A percentile compares a stretch with the other conserved stretches of the same genome.
phyloP scores from a whole-genome alignment of 2,888 invertebrate species.

The Melitaea athalia region DNA sequence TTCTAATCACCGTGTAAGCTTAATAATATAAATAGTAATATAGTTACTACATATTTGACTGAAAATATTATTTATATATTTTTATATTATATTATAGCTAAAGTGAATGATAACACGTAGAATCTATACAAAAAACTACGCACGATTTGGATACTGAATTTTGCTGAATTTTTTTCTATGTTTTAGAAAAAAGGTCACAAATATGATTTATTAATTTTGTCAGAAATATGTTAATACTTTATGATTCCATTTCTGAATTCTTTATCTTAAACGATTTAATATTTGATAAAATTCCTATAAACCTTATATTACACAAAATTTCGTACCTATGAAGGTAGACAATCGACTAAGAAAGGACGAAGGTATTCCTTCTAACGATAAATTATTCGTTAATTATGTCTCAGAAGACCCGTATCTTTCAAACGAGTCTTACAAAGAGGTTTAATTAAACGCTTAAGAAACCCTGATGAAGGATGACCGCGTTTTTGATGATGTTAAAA shows the following conservation, averaged over 20 bases:
- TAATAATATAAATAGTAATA: no score
- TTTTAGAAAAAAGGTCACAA: no score
- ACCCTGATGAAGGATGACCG: constrained; percentile 22
- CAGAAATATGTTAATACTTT: no score
- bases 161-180: no score
- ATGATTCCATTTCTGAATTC: neutral
- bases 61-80: no score
- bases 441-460: constrained; percentile 38
- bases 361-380: constrained; percentile 32
- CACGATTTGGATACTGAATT: no score
- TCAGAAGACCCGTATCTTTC: constrained; percentile 34
- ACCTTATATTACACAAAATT: constrained; percentile 19
- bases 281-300: constrained; percentile 15
- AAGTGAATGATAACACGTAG: no score
- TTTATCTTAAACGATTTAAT: constrained; percentile 2
- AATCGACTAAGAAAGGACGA: constrained; percentile 31
- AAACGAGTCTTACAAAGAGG: constrained; percentile 29
- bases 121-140: no score
- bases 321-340: constrained; percentile 22
- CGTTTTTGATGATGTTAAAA: constrained; percentile 9
- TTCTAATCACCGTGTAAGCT: no score
- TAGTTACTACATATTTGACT: no score
- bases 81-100: no score
- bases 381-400: constrained; percentile 41
- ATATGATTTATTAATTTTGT: no score